phyloP scores from a whole-genome alignment of 2,888 invertebrate genomes.

The Drosophila imparisetae region DNA sequence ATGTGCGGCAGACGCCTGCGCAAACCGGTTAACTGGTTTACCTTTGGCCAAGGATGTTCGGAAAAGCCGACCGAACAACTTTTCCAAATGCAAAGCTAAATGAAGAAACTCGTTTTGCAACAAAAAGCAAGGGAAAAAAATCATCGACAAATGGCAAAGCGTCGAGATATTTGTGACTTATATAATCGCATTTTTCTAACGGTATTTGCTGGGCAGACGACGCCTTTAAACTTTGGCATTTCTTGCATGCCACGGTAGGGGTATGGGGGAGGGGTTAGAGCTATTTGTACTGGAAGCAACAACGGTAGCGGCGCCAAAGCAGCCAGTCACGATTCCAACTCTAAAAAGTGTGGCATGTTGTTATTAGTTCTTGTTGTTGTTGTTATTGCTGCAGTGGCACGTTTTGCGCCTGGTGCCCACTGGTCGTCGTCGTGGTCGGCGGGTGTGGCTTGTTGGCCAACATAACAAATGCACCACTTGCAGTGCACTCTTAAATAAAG shows the following conservation, averaged over 20 bases:
- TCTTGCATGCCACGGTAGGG: not conserved
- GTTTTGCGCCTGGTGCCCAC: conserved; percentile 50
- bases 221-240: conserved; percentile 78
- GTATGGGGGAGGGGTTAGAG: not conserved
- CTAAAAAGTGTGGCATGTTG: conserved; percentile 70
- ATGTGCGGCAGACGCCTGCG: conserved; percentile 62
- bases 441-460: conserved; percentile 58
- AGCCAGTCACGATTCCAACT: conserved; percentile 65
- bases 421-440: conserved; percentile 67
- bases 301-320: conserved; percentile 59
- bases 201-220: conserved; percentile 55
- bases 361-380: conserved; percentile 23
- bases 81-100: conserved; percentile 59
- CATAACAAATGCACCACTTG: conserved; percentile 43
- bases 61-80: conserved; percentile 69
- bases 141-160: conserved; percentile 44
- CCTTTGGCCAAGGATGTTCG: conserved; percentile 79
- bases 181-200: conserved; percentile 62
- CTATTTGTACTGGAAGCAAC: conserved; percentile 20
- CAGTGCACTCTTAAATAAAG: not conserved
- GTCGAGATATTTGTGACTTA: conserved; percentile 51
- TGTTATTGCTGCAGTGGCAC: conserved; percentile 43
- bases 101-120: conserved; percentile 64
- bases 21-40: conserved; percentile 74
- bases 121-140: not conserved